These are phyloP conservation scores for Maniola jurtina DNA, from an alignment of 1,140 invertebrate species.

Conservation along the genomic window DNA sequence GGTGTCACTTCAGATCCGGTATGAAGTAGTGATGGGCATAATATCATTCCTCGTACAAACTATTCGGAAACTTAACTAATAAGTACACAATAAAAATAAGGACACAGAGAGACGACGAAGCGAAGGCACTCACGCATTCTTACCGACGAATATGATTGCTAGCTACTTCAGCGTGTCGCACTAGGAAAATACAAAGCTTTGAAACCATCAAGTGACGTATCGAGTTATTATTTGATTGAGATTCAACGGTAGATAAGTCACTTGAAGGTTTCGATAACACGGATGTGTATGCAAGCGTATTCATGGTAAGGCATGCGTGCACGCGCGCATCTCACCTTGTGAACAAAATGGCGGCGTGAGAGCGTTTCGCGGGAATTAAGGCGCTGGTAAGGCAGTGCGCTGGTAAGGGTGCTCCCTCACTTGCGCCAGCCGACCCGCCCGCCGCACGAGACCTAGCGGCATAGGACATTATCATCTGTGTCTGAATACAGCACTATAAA, in stretches of 20 bases:
- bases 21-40: constrained; percentile 67
- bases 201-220: constrained; percentile 26
- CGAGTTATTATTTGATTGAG: constrained; percentile 15
- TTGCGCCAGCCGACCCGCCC: constrained; percentile 90
- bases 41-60: constrained; percentile 57
- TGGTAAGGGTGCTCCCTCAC: constrained; percentile 95
- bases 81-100: constrained; percentile 71
- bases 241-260: constrained; percentile 24
- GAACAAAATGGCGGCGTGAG: constrained; percentile 75
- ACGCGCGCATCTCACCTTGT: constrained; percentile 75
- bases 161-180: constrained; percentile 19
- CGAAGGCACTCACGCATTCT: constrained; percentile 65
- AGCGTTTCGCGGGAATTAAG: constrained; percentile 68
- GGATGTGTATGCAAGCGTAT: constrained; percentile 53
- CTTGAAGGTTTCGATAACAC: constrained; percentile 16
- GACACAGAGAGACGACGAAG: constrained; percentile 72
- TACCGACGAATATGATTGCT: constrained; percentile 65
- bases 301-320: constrained; percentile 61
- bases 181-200: constrained; percentile 21
- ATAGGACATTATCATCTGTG: constrained; percentile 73
- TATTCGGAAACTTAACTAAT: constrained; percentile 67
- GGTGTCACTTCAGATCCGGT: constrained; percentile 73
- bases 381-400: constrained; percentile 84
- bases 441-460: constrained; percentile 82
- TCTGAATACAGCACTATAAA: constrained; percentile 30